Percentiles rank a stretch among this genome's conserved stretches.
These are phyloP conservation scores for Bombylius major DNA, from an alignment of 2,888 invertebrate species.

Conservation along the genomic window DNA sequence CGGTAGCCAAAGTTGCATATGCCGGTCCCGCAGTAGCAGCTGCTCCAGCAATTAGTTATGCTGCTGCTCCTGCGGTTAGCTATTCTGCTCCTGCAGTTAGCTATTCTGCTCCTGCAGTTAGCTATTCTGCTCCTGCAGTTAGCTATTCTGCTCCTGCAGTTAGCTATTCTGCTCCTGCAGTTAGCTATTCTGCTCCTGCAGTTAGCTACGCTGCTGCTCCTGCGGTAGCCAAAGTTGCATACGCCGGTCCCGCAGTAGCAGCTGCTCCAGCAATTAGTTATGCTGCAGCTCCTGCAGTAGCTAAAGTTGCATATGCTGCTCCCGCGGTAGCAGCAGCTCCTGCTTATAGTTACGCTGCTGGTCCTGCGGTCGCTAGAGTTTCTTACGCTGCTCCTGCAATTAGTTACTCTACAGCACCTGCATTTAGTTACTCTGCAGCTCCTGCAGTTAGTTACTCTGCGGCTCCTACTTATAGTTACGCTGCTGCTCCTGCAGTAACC, in stretches of 20 bases:
- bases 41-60: slow-evolving; percentile 2
- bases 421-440: slow-evolving; percentile 26
- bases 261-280: background rate
- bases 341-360: slow-evolving; percentile 27
- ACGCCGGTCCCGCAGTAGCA: slow-evolving; percentile 11
- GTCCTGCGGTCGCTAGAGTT: slow-evolving; percentile 15
- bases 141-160: slow-evolving; percentile 11
- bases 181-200: slow-evolving; percentile 3
- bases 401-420: slow-evolving; percentile 10
- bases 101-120: slow-evolving; percentile 20
- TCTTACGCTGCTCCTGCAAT: slow-evolving; percentile 8
- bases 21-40: slow-evolving; percentile 5
- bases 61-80: slow-evolving; percentile 6
- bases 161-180: slow-evolving; percentile 1
- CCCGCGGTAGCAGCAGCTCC: slow-evolving; percentile 23
- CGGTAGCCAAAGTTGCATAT: slow-evolving; percentile 20
- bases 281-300: slow-evolving; percentile 11
- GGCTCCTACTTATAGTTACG: slow-evolving; percentile 6
- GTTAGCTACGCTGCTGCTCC: slow-evolving; percentile 4
- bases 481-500: slow-evolving; percentile 2
- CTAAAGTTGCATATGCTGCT: slow-evolving; percentile 5
- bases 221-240: slow-evolving; percentile 22
- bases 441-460: background rate
- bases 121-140: slow-evolving; percentile 24
- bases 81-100: slow-evolving; percentile 9